A percentile compares a stretch with the other conserved stretches of the same genome.
Conservation (phyloP, 2,888 invertebrate species). For the Mayetiola destructor region DNA sequence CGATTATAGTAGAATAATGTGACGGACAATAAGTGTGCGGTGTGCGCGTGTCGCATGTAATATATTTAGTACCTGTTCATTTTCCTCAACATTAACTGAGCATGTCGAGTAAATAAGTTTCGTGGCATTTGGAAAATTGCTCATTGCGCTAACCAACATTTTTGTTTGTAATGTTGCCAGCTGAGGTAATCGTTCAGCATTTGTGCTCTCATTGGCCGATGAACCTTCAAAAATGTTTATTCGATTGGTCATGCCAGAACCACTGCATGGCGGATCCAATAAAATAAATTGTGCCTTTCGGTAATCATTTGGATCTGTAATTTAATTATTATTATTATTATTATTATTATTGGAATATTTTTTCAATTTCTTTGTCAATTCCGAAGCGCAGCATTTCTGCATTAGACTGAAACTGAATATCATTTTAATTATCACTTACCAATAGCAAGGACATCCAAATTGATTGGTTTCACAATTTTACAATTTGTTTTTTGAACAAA, state of each 20-base stretch:
- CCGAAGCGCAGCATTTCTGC: slow-evolving; percentile 18
- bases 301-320: slow-evolving; percentile 33
- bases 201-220: slow-evolving; percentile 35
- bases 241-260: slow-evolving; percentile 62
- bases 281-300: slow-evolving; percentile 72
- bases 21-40: too few relatives aligned
- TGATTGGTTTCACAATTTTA: slow-evolving; percentile 46
- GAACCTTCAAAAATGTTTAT: slow-evolving; percentile 22
- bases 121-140: slow-evolving; percentile 65
- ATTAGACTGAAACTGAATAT: slow-evolving; percentile 19
- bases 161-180: slow-evolving; percentile 67
- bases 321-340: background rate
- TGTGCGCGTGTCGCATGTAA: too few relatives aligned
- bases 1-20: too few relatives aligned
- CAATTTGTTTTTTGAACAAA: slow-evolving; percentile 49
- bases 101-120: slow-evolving; percentile 93
- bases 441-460: slow-evolving; percentile 58
- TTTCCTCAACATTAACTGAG: slow-evolving; percentile 77
- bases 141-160: slow-evolving; percentile 74
- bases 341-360: background rate
- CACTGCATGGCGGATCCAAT: slow-evolving; percentile 95
- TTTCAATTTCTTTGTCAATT: background rate
- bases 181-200: slow-evolving; percentile 44
- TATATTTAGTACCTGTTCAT: slow-evolving; percentile 58
- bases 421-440: slow-evolving; percentile 26